Evolutionary conservation across 2,797 vertebrate genomes (phyloP).

Genomic region (Trachops cirrhosus): DNA sequence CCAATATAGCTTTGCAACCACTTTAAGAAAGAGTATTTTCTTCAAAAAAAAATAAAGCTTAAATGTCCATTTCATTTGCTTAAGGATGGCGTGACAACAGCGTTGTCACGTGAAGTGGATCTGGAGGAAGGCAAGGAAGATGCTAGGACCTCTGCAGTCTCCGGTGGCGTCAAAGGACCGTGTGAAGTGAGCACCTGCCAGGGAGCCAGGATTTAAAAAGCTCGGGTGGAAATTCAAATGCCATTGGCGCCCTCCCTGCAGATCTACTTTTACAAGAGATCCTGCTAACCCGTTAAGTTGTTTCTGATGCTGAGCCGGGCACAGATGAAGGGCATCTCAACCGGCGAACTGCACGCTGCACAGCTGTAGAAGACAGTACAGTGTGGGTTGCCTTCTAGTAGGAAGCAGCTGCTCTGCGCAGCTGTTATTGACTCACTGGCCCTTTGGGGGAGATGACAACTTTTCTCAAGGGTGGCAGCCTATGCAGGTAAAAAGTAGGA

Average conservation of each 20-base stretch:
- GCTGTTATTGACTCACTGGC: neutral
- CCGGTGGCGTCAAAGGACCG: conserved; percentile 27
- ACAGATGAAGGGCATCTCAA: neutral
- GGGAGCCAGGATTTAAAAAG: neutral
- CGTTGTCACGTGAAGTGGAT: neutral
- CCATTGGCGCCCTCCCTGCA: neutral
- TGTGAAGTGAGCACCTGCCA: neutral
- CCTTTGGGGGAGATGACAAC: neutral
- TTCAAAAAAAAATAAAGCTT: neutral
- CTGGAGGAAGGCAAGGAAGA: neutral
- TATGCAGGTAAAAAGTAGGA: neutral
- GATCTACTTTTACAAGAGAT: neutral
- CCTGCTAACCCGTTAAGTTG: neutral
- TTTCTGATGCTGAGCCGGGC: neutral
- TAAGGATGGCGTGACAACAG: neutral
- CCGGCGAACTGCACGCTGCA: neutral
- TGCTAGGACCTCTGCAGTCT: neutral
- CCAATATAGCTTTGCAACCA: neutral
- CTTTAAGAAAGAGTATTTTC: neutral
- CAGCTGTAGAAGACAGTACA: neutral
- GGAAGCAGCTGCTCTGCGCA: neutral
- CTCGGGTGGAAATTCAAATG: neutral
- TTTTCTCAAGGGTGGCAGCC: neutral
- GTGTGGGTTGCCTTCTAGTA: neutral
- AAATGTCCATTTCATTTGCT: neutral